A percentile compares a stretch with the other conserved stretches of the same genome.
These are phyloP conservation scores for Antheraea pernyi DNA, from an alignment of 1,140 invertebrate genomes.

Conservation along the genomic window DNA sequence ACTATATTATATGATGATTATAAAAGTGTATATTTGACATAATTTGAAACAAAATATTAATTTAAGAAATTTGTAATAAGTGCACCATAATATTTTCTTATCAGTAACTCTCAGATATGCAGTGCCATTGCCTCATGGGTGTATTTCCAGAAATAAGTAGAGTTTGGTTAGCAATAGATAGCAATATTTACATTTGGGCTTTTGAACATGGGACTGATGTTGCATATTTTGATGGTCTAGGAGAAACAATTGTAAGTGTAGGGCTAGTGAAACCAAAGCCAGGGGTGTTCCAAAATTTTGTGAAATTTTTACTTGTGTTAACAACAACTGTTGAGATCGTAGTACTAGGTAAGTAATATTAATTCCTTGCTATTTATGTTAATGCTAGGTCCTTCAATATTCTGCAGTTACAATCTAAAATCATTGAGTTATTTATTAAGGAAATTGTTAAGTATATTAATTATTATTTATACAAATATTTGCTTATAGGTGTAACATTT, in stretches of 20 bases:
- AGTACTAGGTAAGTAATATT: conserved; percentile 86
- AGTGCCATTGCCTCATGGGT: conserved; percentile 97
- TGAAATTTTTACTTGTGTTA: conserved; percentile 94
- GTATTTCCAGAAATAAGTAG: conserved; percentile 96
- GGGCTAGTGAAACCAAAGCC: conserved; percentile 92
- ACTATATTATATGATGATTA: no score
- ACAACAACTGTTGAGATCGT: conserved; percentile 96
- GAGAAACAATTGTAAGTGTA: conserved; percentile 93
- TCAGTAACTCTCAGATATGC: conserved; percentile 85
- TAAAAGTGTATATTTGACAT: no score
- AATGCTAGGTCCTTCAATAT: conserved; percentile 39
- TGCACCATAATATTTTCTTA: conserved; percentile 36
- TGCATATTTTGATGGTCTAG: conserved; percentile 95
- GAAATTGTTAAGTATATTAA: no score
- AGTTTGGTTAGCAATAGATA: conserved; percentile 98
- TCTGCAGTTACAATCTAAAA: no score
- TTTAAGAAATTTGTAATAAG: no score
- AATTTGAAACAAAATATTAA: no score
- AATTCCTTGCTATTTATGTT: conserved; percentile 44
- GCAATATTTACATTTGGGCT: conserved; percentile 98
- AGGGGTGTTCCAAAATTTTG: conserved; percentile 93
- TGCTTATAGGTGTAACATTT: conserved; percentile 73
- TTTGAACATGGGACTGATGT: conserved; percentile 95
- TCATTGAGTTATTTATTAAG: no score
- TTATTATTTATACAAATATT: conserved; percentile 40